Percentiles rank a stretch among this genome's conserved stretches.
phyloP scores from a whole-genome alignment of 1,140 invertebrate species.

The Pseudoatta argentina region DNA sequence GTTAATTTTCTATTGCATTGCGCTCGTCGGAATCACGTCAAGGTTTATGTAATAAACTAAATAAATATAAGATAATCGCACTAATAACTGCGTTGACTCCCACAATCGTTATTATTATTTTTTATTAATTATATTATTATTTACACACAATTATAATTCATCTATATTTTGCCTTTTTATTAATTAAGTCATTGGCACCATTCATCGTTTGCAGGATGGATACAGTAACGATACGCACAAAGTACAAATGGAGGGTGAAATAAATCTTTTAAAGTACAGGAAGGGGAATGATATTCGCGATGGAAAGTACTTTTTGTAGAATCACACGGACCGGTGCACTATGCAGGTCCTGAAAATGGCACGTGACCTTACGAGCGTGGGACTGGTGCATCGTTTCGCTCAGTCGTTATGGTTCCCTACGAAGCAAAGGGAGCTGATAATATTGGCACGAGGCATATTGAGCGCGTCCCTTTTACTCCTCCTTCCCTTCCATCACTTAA shows the following conservation, averaged over 20 bases:
- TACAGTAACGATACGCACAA: neutral
- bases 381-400: conserved; percentile 77
- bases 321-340: conserved; percentile 81
- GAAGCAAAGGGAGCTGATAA: conserved; percentile 73
- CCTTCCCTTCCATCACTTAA: conserved; percentile 22
- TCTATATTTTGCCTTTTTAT: neutral
- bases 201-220: neutral
- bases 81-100: too few relatives aligned
- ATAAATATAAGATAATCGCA: too few relatives aligned
- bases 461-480: conserved; percentile 30
- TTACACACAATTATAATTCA: neutral
- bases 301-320: conserved; percentile 77
- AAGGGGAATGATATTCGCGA: conserved; percentile 38
- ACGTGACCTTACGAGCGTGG: conserved; percentile 82
- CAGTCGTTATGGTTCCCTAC: conserved; percentile 74
- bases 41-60: too few relatives aligned
- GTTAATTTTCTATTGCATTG: too few relatives aligned
- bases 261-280: conserved; percentile 65
- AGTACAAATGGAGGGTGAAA: conserved; percentile 63
- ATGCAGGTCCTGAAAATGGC: conserved; percentile 80
- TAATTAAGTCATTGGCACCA: neutral
- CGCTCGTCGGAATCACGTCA: too few relatives aligned
- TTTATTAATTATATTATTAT: conserved; percentile 13
- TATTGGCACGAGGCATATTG: conserved; percentile 85
- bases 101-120: too few relatives aligned